Base-by-base conservation (phyloP, 2,888 invertebrate genomes). In the Cryptocephalus primarius region DNA sequence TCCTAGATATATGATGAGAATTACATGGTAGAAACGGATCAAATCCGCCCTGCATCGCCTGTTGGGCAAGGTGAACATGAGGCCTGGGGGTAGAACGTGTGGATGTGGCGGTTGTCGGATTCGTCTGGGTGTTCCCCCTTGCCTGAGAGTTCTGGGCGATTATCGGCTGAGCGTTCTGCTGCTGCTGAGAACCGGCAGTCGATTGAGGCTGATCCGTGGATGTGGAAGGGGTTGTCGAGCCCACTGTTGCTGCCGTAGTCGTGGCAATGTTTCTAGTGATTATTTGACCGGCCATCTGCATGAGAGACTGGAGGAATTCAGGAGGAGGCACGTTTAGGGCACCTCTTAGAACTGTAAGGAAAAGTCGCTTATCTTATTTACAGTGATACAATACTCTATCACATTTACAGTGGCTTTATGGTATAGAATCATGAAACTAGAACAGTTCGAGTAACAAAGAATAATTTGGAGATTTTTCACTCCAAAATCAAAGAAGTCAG, bases 1-100 rank as follows among this genome's bases (percentile, higher is more conserved):
- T 22, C 33, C 57, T 57, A 1, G 74, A 74, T 43, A 83, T 72
- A 58, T 84, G 84, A 65, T 83, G 82, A 34, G 83, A 84, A 62
- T 79, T 82, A 61, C 85, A 86, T 1, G 82, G 82, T 54, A 86
- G 69, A 60, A 82, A 83, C 33, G 78, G 79, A 67, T 82, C 82
- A 52, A 80, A 79, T 46, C 75, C 65, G 31, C 59, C 72, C 53
- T 76, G 77, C 53, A 80, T 72, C 10, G 77, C 72, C 56, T 74
- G 74, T 48, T 76, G 71, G 10, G 78, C 76, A 41, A 81, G 73
- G 60, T 82, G 82, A 9, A 83, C 78, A 58, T 83, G 83, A 1
- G 83, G 82, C 31, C 84, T 74, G 8, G 80, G 70, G 11, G 83
- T 82, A 44, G 81, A 80, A 34, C 83, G 73, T 3, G 83, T 84